These are phyloP conservation scores for Allacma fusca DNA, from an alignment of 2,888 invertebrate genomes.

Conservation along the genomic window DNA sequence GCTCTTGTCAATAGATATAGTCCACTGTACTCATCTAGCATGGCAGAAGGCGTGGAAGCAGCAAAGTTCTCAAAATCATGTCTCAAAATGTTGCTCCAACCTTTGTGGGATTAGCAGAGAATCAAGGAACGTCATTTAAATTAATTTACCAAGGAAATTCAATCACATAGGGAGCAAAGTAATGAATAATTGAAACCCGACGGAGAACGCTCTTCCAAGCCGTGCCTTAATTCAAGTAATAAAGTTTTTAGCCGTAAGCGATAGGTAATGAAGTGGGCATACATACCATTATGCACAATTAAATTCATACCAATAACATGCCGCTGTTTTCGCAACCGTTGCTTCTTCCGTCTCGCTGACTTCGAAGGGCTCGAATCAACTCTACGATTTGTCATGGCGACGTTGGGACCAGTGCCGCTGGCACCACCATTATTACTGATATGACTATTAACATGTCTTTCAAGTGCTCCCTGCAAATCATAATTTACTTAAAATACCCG, in stretches of 20 bases:
- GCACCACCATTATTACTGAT: slow-evolving; percentile 69
- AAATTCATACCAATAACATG: slow-evolving; percentile 80
- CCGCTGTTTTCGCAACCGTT: slow-evolving; percentile 74
- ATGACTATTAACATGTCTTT: slow-evolving; percentile 93
- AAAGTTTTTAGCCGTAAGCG: neutral
- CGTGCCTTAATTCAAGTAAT: neutral
- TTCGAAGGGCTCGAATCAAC: slow-evolving; percentile 78
- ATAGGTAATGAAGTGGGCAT: too few species aligned
- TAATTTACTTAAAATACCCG: slow-evolving; percentile 60
- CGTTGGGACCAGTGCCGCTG: slow-evolving; percentile 68
- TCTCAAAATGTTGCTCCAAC: too few species aligned
- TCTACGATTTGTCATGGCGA: slow-evolving; percentile 71
- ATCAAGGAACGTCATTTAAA: too few species aligned
- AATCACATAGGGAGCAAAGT: too few species aligned
- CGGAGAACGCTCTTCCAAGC: too few species aligned
- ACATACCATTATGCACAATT: neutral
- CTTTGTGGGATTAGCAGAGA: too few species aligned
- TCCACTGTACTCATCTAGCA: too few species aligned
- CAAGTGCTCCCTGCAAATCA: slow-evolving; percentile 75
- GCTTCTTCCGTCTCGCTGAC: slow-evolving; percentile 81
- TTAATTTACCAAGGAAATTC: too few species aligned
- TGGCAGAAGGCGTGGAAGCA: too few species aligned
- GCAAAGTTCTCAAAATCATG: too few species aligned
- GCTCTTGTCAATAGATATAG: too few species aligned
- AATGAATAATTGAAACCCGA: too few species aligned